These are phyloP conservation scores for Polylopha cassiicola DNA, from an alignment of 2,888 invertebrate genomes.

Conservation along the genomic window DNA sequence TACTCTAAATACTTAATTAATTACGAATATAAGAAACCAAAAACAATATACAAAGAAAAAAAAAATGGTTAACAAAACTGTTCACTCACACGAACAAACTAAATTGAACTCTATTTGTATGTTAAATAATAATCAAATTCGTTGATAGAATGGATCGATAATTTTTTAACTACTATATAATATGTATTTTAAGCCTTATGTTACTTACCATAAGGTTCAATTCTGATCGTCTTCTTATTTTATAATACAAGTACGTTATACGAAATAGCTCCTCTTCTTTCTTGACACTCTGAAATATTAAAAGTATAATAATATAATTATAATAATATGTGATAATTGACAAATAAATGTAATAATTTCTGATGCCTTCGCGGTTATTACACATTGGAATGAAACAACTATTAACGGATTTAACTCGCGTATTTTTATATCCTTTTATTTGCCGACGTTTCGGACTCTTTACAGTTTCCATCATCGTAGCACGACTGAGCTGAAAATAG, in stretches of 20 bases:
- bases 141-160: constrained; percentile 4
- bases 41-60: constrained; percentile 25
- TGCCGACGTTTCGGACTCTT: no score
- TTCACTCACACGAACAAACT: constrained; percentile 40
- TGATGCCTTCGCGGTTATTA: no score
- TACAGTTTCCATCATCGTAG: no score
- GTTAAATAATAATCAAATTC: constrained; percentile 13
- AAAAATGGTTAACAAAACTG: constrained; percentile 47
- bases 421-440: no score
- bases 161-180: no score
- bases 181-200: no score
- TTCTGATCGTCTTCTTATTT: constrained; percentile 3
- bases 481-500: no score
- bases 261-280: constrained; percentile 65
- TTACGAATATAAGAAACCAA: constrained; percentile 20
- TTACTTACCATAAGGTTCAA: not conserved
- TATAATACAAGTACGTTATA: no score
- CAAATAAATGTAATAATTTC: no score
- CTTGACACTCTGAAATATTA: constrained; percentile 49
- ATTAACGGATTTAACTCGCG: no score
- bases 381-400: no score
- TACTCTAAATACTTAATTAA: constrained; percentile 8
- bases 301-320: constrained; percentile 10
- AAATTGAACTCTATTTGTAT: constrained; percentile 30
- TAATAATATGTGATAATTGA: not conserved